Base-by-base conservation (phyloP, 2,888 invertebrate genomes). In the Parthenolecanium corni region DNA sequence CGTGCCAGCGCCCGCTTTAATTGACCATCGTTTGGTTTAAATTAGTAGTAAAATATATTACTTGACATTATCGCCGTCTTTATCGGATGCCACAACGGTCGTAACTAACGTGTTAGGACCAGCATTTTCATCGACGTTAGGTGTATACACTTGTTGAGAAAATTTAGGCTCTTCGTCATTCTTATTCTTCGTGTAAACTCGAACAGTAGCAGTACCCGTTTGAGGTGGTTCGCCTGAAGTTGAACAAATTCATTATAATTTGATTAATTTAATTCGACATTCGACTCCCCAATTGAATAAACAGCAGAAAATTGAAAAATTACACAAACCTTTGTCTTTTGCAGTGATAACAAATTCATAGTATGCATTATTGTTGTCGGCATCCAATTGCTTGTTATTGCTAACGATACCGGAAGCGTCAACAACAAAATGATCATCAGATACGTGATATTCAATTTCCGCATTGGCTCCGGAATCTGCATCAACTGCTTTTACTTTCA, bases 111-210 rank as follows among this genome's bases (percentile, higher is more conserved):
- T 94, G 71, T 92, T 93, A 0, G 93, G 90, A 0, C 93, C 93
- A 11, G 93, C 93, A 73, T 93, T 93, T 74, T 94, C 94, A 72
- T 93, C 93, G 1, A 94, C 93, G 74, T 93, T 94, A 0, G 94
- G 93, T 1, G 93, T 93, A 74, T 94, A 94, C 2, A 94, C 93
- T 77, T 93, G 92, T 71, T 94, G 94, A 0, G 92, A 92, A 73
- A 94, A 94, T 74, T 92, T 93, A 0, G 96, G 96, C 71, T 92
- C 90, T 75, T 96, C 95, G 72, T 96, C 96, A 75, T 96, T 96
- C 75, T 94, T 94, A 72, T 96, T 96, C 71, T 93, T 93, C n/a
- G 95, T 95, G 72, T 94, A 94, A 64, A 96, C 85, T 64, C 94
- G 81, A 16, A 96, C 94, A 0, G 92, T 94, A 0, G 95, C 94